phyloP scores from a whole-genome alignment of 2,113 vertebrate genomes.

The Corynorhinus townsendii region DNA sequence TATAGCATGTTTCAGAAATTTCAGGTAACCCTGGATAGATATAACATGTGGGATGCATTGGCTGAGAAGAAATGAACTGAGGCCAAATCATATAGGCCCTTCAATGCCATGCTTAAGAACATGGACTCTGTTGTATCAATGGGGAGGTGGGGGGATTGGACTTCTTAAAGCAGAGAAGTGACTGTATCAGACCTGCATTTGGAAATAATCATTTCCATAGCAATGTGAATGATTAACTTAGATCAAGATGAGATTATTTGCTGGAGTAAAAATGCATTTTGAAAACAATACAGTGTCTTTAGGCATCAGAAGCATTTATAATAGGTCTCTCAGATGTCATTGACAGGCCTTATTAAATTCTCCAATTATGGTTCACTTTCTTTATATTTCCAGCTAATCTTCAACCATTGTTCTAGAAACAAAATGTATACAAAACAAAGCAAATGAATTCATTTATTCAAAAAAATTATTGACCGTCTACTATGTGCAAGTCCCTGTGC shows the following conservation, averaged over 20 bases:
- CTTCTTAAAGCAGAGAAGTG: constrained; percentile 14
- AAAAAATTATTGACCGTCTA: constrained; percentile 34
- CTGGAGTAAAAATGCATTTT: neutral
- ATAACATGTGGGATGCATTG: neutral
- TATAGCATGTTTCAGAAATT: constrained; percentile 1
- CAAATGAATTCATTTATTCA: constrained; percentile 49
- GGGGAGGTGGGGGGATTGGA: neutral
- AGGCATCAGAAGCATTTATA: constrained; percentile 30
- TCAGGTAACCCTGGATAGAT: neutral
- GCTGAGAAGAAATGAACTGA: neutral
- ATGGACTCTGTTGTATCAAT: neutral
- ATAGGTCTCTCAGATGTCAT: neutral
- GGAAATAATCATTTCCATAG: constrained; percentile 1
- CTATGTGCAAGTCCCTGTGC: neutral
- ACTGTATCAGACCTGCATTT: neutral
- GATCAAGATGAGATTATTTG: constrained; percentile 18
- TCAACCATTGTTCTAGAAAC: constrained; percentile 37
- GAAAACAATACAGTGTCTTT: constrained; percentile 43
- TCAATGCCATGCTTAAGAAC: neutral
- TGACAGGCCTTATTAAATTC: constrained; percentile 39
- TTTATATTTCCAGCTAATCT: constrained; percentile 28
- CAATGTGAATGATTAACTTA: constrained; percentile 47
- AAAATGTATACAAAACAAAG: constrained; percentile 54
- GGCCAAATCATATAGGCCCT: neutral
- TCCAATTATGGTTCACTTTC: constrained; percentile 37